Conservation (phyloP, 2,113 vertebrate genomes). For the Malurus elegans region DNA sequence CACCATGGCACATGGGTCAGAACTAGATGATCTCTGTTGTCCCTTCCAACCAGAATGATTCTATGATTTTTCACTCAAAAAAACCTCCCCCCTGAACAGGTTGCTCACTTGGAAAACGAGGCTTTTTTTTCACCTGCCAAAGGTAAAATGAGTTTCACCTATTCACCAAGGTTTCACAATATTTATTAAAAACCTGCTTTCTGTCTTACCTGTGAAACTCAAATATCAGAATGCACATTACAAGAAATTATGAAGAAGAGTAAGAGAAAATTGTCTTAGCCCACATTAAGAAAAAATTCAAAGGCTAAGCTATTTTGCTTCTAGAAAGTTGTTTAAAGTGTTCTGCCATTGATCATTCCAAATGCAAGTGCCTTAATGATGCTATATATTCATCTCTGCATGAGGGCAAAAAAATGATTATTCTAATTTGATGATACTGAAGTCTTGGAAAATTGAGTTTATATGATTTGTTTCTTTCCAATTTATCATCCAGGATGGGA, state of each 20-base stretch:
- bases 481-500: neutral
- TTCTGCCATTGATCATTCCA: neutral
- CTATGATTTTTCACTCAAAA: neutral
- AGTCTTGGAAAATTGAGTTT: neutral
- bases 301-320: neutral
- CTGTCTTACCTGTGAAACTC: neutral
- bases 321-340: neutral
- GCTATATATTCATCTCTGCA: neutral
- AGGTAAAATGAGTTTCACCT: neutral
- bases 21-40: rapidly evolving
- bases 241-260: neutral
- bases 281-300: neutral
- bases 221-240: neutral
- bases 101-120: neutral
- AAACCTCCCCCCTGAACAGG: neutral
- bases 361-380: neutral
- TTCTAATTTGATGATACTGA: neutral
- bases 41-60: neutral
- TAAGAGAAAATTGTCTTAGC: neutral
- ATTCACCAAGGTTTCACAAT: neutral
- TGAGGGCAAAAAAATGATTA: neutral
- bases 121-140: neutral
- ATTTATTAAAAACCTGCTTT: neutral
- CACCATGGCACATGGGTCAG: too few relatives aligned
- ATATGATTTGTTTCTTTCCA: neutral